These are phyloP conservation scores for Chionodraco myersi DNA, from an alignment of 2,113 vertebrate genomes.

Conservation along the genomic window DNA sequence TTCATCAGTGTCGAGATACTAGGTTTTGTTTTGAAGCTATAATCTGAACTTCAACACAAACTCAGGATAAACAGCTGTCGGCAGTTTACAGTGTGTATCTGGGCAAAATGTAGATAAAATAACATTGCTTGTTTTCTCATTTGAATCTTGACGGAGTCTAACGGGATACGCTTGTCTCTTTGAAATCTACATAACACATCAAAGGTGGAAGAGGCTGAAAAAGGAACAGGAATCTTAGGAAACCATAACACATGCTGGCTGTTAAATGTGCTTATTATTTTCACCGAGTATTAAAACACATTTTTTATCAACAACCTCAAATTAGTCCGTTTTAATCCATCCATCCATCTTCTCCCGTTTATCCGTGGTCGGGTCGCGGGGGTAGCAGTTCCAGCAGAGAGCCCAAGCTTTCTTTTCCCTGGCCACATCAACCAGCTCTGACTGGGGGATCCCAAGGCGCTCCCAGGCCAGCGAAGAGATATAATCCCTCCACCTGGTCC, in stretches of 20 bases:
- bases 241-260: not conserved
- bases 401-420: too few species aligned
- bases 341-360: too few species aligned
- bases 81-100: not conserved
- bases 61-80: slow-evolving; percentile 24
- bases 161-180: not conserved
- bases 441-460: too few species aligned
- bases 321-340: too few species aligned
- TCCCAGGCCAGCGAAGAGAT: too few species aligned
- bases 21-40: slow-evolving; percentile 14
- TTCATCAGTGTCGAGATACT: not conserved
- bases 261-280: not conserved
- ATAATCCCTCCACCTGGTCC: too few species aligned
- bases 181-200: slow-evolving; percentile 14
- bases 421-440: too few species aligned
- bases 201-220: slow-evolving; percentile 11
- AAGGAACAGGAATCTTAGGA: not conserved
- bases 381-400: too few species aligned
- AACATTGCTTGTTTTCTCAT: not conserved
- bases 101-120: not conserved
- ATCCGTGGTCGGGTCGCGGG: too few species aligned
- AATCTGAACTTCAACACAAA: slow-evolving; percentile 11
- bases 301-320: too few species aligned
- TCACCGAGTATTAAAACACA: too few species aligned
- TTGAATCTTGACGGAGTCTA: not conserved